Evolutionary conservation across 2,113 vertebrate genomes (phyloP).

Genomic region (Gulo gulo): DNA sequence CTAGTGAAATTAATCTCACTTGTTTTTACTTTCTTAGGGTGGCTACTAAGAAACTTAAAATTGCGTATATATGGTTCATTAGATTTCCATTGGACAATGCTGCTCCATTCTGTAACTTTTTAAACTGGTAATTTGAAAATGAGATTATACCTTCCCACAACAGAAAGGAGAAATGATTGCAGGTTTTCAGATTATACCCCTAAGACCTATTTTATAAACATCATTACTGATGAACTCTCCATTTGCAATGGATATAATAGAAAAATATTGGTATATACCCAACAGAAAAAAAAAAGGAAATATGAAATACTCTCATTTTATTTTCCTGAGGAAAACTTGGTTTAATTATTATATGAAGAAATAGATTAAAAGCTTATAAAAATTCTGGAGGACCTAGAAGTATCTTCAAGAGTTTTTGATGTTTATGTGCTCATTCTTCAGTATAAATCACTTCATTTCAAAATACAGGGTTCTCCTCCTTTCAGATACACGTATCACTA

Average conservation of each 20-base stretch:
- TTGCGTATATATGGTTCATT: background rate
- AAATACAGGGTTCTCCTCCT: background rate
- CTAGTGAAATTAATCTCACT: background rate
- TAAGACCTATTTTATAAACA: background rate
- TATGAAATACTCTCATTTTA: background rate
- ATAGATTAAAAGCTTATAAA: background rate
- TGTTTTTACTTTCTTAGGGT: background rate
- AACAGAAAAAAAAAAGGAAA: background rate
- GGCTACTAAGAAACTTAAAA: background rate
- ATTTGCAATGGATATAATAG: background rate
- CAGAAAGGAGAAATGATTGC: background rate
- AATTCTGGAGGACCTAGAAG: background rate
- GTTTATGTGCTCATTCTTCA: background rate
- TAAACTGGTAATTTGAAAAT: background rate
- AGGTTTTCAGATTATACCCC: background rate
- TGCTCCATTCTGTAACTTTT: background rate
- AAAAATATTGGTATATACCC: background rate
- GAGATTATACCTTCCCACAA: background rate
- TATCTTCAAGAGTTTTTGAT: background rate
- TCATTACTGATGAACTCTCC: background rate
- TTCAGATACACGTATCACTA: background rate
- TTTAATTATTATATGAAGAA: slow-evolving; percentile 9
- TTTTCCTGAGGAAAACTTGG: background rate
- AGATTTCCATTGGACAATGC: background rate
- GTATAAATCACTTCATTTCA: slow-evolving; percentile 14